These are phyloP conservation scores for Sclerodermus sp. DNA, from an alignment of 2,888 invertebrate genomes.

Conservation along the genomic window DNA sequence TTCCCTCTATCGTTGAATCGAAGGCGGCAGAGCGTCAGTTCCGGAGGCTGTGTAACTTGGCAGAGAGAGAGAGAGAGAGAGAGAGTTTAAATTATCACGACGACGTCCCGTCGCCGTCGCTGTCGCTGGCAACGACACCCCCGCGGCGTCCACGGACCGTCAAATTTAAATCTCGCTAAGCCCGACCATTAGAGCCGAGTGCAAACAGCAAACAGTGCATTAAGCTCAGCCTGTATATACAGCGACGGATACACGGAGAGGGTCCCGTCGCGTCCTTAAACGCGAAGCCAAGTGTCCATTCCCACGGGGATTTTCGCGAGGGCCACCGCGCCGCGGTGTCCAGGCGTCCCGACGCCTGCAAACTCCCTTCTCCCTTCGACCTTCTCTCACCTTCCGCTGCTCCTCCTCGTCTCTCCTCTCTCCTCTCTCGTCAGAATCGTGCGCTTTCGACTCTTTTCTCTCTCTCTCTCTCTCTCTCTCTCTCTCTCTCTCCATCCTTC, in stretches of 20 bases:
- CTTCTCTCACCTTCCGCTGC: no score
- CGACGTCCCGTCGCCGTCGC: conserved; percentile 3
- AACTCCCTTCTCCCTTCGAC: no score
- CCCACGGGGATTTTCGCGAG: conserved; percentile 53
- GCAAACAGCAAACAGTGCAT: conserved; percentile 56
- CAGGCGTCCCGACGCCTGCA: no score
- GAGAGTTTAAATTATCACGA: conserved; percentile 44
- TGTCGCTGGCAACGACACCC: neutral
- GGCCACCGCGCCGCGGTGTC: neutral
- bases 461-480: no score
- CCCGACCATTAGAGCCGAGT: conserved; percentile 55
- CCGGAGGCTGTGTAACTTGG: conserved; percentile 42
- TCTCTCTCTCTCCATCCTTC: no score
- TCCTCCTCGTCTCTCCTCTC: no score
- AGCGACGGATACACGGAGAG: conserved; percentile 5
- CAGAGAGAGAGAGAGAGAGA: conserved; percentile 37
- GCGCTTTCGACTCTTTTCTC: no score
- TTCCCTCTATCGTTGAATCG: no score
- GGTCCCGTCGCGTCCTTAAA: conserved; percentile 35
- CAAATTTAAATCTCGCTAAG: conserved; percentile 58
- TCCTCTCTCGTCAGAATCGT: no score
- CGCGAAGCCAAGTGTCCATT: conserved; percentile 53
- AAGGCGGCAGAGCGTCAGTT: conserved; percentile 6
- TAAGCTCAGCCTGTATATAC: conserved; percentile 37
- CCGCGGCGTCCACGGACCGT: conserved; percentile 36